These are phyloP conservation scores for Pheosia tremula DNA, from an alignment of 2,888 invertebrate genomes.

Conservation along the genomic window DNA sequence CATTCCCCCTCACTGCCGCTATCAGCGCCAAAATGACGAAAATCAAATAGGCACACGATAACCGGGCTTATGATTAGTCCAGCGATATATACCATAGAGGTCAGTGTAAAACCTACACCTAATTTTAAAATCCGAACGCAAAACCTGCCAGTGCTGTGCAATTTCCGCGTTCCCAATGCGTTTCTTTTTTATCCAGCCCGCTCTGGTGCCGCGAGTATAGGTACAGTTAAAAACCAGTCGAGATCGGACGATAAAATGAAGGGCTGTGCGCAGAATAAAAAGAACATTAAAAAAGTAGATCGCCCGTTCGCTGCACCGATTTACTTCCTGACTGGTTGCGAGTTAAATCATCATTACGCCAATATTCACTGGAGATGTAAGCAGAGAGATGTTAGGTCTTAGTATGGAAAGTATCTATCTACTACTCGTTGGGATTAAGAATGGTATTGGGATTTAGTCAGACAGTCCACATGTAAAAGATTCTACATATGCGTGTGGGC, in stretches of 20 bases:
- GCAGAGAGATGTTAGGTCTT: too few species aligned
- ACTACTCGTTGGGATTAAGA: too few species aligned
- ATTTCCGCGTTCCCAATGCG: constrained; percentile 15
- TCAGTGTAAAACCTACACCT: not conserved
- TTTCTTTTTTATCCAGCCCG: constrained; percentile 1
- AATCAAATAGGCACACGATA: too few species aligned
- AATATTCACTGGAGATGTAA: not conserved
- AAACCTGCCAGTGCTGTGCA: constrained; percentile 1
- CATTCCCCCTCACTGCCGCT: too few species aligned
- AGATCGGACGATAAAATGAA: constrained; percentile 26
- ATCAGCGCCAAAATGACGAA: too few species aligned
- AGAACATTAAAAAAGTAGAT: constrained; percentile 8
- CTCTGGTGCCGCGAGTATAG: not conserved
- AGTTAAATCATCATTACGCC: not conserved
- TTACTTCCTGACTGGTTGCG: not conserved
- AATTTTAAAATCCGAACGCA: not conserved
- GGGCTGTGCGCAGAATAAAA: constrained; percentile 14
- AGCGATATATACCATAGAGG: too few species aligned
- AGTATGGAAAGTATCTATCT: too few species aligned
- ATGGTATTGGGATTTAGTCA: too few species aligned
- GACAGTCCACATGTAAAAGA: too few species aligned
- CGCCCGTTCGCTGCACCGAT: constrained; percentile 3
- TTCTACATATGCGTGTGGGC: too few species aligned
- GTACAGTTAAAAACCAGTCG: constrained; percentile 20
- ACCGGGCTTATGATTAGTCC: too few species aligned